Evolutionary conservation across 2,888 invertebrate species (phyloP).

Genomic region (Odontomyia ornata): DNA sequence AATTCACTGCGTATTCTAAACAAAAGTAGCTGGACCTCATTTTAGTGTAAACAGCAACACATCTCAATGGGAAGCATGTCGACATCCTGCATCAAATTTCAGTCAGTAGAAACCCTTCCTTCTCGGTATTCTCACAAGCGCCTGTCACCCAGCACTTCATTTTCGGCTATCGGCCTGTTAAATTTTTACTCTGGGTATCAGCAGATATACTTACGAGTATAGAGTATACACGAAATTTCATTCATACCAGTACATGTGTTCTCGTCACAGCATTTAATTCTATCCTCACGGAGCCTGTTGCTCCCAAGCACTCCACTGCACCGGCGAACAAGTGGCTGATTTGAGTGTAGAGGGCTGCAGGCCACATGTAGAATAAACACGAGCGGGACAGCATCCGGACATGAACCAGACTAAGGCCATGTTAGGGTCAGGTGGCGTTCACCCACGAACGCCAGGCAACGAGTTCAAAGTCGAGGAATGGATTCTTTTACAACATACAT

Average conservation of each 20-base stretch:
- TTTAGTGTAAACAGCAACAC: not conserved
- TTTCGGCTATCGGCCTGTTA: slow-evolving; percentile 20
- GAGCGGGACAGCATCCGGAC: slow-evolving; percentile 21
- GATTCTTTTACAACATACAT: not conserved
- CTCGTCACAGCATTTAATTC: slow-evolving; percentile 27
- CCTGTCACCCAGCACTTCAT: not conserved
- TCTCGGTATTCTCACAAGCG: not conserved
- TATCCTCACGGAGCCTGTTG: slow-evolving; percentile 41
- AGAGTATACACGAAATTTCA: not conserved
- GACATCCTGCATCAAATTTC: slow-evolving; percentile 9
- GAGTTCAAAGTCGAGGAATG: not conserved
- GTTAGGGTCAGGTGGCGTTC: not conserved
- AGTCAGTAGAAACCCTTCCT: slow-evolving; percentile 16
- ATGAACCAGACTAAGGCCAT: slow-evolving; percentile 9
- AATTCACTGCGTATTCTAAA: too few species aligned
- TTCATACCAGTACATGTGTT: not conserved
- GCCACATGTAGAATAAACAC: slow-evolving; percentile 39
- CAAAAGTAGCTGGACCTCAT: too few species aligned
- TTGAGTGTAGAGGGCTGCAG: slow-evolving; percentile 35
- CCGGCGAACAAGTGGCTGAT: slow-evolving; percentile 8
- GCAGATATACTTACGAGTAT: too few species aligned
- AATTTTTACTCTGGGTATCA: slow-evolving; percentile 15
- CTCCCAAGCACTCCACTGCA: slow-evolving; percentile 23
- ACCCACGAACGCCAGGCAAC: not conserved
- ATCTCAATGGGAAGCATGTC: slow-evolving; percentile 20